Evolutionary conservation across 1,140 invertebrate genomes (phyloP), one percentile per base, ranked within the genome.

Genomic region (Hestina assimilis): DNA sequence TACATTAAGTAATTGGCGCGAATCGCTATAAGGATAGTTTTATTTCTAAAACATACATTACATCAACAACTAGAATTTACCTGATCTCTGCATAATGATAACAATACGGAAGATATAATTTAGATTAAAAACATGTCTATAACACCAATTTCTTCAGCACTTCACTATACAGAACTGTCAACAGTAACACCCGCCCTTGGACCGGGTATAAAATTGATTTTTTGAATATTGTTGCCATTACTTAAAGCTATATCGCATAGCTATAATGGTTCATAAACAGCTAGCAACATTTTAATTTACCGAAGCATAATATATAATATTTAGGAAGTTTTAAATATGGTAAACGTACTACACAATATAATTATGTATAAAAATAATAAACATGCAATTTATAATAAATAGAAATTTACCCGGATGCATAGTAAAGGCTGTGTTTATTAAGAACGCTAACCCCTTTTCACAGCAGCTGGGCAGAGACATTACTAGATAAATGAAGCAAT

Each of bases 11-110:
- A 28, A 63, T 75, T 79, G 79, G 83, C 80, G 79, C 79, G 75
- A 82, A 82, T 60, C 20, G 14, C 29, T 33, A n/a, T 15, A 21
- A 21, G 8, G 19, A 8, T 48, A 14, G 1, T 23, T 21, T 35
- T 21, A 24, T 31, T 29, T 9, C 12, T 0, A 11, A 19, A 28
- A 31, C 15, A 26, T 31, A 56, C 23, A 31, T 26, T 7, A 17
- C 41, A 29, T 21, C 2, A 21, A 52, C 31, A 42, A 52, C 24
- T 57, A 52, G 4, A 21, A 50, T 59, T 81, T 88, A 89, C 87
- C 87, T 86, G 87, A 89, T 88, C 87, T 87, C 79, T 89, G 85
- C 87, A 89, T 89, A 73, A 55, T 88, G 76, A 71, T 63, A 75
- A 69, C 61, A 55, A 63, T 63, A 24, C 47, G 35, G 56, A 58